Conservation (phyloP, 2,113 vertebrate species). For the Muscicapa adusta region DNA sequence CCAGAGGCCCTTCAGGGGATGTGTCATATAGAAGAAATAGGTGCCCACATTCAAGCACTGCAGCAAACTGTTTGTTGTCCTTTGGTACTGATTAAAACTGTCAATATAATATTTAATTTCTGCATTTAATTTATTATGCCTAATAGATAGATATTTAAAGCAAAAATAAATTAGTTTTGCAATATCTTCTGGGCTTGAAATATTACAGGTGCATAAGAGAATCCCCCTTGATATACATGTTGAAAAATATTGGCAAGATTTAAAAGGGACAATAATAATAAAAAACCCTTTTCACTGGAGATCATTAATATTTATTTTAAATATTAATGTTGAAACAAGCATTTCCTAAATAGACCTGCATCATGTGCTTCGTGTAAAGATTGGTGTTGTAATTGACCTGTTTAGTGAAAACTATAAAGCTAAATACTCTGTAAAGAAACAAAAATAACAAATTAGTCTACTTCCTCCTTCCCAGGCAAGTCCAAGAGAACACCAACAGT, state of each 20-base stretch:
- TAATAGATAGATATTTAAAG: background rate
- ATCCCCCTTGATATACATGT: background rate
- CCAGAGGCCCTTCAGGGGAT: background rate
- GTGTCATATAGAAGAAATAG: background rate
- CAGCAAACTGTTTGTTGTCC: background rate
- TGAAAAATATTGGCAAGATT: background rate
- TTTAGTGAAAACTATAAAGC: background rate
- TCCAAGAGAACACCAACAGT: background rate
- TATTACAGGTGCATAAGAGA: background rate
- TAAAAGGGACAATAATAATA: background rate
- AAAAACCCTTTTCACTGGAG: background rate
- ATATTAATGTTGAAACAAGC: background rate
- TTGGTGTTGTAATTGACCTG: background rate
- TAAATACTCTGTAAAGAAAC: slow-evolving; percentile 8
- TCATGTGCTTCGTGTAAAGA: background rate
- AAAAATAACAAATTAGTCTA: background rate
- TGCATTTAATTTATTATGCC: background rate
- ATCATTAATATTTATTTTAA: background rate
- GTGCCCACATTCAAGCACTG: background rate
- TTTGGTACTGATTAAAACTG: background rate
- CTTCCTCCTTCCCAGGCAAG: background rate
- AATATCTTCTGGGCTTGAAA: background rate
- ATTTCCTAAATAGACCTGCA: background rate
- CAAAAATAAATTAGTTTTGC: background rate
- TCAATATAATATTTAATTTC: background rate